Evolutionary conservation across 2,113 vertebrate species (phyloP).

Genomic region (Mustelus asterias): DNA sequence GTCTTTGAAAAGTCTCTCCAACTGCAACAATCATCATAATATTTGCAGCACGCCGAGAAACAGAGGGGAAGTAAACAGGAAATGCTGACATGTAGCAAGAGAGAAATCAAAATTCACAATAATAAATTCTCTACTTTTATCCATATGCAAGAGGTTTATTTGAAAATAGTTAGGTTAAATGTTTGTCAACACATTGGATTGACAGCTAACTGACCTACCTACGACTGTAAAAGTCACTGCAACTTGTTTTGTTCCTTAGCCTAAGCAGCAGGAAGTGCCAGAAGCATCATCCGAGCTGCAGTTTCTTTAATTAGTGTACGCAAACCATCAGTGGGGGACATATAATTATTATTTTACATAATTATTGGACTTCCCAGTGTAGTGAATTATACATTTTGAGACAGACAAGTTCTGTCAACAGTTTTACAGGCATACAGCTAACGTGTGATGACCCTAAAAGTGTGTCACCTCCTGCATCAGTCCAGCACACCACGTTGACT

Average conservation of each 20-base stretch:
- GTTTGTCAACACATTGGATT: background rate
- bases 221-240: background rate
- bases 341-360: background rate
- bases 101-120: background rate
- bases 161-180: background rate
- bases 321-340: background rate
- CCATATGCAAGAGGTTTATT: background rate
- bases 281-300: background rate
- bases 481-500: background rate
- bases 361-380: background rate
- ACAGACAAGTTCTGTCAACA: background rate
- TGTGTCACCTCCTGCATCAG: background rate
- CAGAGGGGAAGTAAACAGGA: background rate
- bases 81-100: background rate
- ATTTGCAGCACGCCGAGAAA: background rate
- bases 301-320: too few relatives aligned
- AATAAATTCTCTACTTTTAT: too few relatives aligned
- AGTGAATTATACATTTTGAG: background rate
- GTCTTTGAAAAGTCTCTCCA: background rate
- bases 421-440: background rate
- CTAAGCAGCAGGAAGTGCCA: background rate
- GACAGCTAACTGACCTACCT: background rate
- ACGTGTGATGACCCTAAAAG: background rate
- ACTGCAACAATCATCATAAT: background rate
- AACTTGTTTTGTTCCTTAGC: background rate